A percentile compares a stretch with the other conserved stretches of the same genome.
Conservation (phyloP, 1,140 invertebrate genomes). For the Zaprionus taronus region DNA sequence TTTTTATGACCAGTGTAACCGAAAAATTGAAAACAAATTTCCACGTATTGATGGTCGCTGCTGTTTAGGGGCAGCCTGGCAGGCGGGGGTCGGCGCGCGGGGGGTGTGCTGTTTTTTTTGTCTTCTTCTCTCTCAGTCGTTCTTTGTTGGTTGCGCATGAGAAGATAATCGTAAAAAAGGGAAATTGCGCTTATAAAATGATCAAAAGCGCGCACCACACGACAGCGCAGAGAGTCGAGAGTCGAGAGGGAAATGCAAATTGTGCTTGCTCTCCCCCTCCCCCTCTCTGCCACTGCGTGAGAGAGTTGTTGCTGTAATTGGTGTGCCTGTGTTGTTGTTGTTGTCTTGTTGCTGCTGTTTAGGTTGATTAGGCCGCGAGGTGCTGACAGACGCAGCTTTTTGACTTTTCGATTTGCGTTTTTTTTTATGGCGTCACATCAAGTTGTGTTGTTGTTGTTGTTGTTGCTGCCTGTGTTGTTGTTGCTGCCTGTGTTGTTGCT, state of each 20-base stretch:
- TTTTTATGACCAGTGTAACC: slow-evolving; percentile 75
- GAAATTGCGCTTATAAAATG: slow-evolving; percentile 72
- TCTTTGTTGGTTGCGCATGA: slow-evolving; percentile 48
- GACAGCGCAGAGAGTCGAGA: slow-evolving; percentile 7
- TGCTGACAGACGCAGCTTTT: slow-evolving; percentile 64
- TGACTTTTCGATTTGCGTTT: slow-evolving; percentile 18
- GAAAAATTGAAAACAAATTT: slow-evolving; percentile 82
- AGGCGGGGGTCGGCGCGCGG: not conserved
- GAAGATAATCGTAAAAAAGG: slow-evolving; percentile 75
- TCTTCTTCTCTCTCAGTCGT: too few relatives aligned
- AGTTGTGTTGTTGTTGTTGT: not conserved
- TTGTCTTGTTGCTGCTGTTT: slow-evolving; percentile 30
- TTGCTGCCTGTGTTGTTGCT: not conserved
- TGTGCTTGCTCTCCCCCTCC: not conserved
- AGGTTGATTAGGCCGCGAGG: slow-evolving; percentile 58
- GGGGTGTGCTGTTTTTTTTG: not conserved
- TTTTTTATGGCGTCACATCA: slow-evolving; percentile 38
- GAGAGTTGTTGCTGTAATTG: slow-evolving; percentile 11
- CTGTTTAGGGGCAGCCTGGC: slow-evolving; percentile 16
- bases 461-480: not conserved
- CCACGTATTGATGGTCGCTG: slow-evolving; percentile 62
- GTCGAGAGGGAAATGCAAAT: slow-evolving; percentile 17
- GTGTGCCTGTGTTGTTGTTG: slow-evolving; percentile 14
- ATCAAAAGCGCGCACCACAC: slow-evolving; percentile 56
- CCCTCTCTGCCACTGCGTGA: not conserved